Conservation (phyloP, 2,113 vertebrate genomes). For the Bujurquina vittata region DNA sequence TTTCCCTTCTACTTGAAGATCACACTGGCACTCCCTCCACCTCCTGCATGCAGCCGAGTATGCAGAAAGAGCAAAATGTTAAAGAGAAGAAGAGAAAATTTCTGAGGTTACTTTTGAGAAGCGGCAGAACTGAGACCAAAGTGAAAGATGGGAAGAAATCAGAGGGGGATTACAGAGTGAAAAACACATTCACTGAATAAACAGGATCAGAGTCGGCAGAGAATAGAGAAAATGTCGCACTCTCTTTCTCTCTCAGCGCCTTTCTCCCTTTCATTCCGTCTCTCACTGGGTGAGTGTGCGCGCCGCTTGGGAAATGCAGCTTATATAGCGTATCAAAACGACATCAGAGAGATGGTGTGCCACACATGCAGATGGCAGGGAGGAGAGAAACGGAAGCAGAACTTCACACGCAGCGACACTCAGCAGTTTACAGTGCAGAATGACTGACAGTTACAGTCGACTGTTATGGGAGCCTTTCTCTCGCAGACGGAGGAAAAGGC, state of each 20-base stretch:
- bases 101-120: conserved; percentile 45
- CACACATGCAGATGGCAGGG: conserved; percentile 52
- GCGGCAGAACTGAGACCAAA: conserved; percentile 59
- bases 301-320: conserved; percentile 35
- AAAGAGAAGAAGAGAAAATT: conserved; percentile 16
- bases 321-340: conserved; percentile 39
- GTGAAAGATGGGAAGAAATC: conserved; percentile 56
- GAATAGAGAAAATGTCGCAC: conserved; percentile 50
- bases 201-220: conserved; percentile 68
- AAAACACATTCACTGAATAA: conserved; percentile 65
- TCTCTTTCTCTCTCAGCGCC: conserved; percentile 11
- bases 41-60: not conserved
- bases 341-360: conserved; percentile 54
- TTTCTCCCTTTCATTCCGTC: conserved; percentile 14
- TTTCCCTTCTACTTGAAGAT: not conserved
- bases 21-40: not conserved
- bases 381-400: conserved; percentile 35
- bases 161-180: conserved; percentile 57
- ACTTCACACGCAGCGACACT: conserved; percentile 36
- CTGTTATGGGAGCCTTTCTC: conserved; percentile 27
- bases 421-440: conserved; percentile 22
- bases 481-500: not conserved
- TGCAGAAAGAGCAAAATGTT: conserved; percentile 19
- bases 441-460: conserved; percentile 60
- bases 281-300: not conserved